Evolutionary conservation across 2,888 invertebrate species (phyloP).

Genomic region (Gisinianus flammeolus): DNA sequence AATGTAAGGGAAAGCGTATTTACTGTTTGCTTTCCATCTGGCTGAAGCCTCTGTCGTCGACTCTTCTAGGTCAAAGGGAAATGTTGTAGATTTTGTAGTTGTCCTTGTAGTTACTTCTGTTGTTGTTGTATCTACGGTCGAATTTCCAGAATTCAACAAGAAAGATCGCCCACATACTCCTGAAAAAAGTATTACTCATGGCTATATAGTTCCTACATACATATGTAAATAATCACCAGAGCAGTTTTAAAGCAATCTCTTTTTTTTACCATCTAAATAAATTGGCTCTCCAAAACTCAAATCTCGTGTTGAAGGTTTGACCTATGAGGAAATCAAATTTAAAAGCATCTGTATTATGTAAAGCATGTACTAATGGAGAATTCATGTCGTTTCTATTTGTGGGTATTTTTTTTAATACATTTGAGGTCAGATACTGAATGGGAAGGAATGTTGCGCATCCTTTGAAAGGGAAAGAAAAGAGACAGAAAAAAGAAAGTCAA

Average conservation of each 20-base stretch:
- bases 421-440: no score
- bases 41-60: background rate
- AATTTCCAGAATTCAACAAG: background rate
- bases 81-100: background rate
- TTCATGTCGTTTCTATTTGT: no score
- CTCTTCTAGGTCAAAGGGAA: background rate
- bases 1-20: conserved; percentile 1
- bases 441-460: no score
- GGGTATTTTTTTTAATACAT: no score
- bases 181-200: background rate
- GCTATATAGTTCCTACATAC: no score
- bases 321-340: background rate
- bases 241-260: no score
- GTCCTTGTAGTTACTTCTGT: background rate
- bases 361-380: background rate
- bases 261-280: conserved; percentile 23
- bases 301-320: conserved; percentile 4
- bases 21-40: conserved; percentile 7
- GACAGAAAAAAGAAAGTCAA: background rate
- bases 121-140: background rate
- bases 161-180: conserved; percentile 23
- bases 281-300: conserved; percentile 16
- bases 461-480: background rate
- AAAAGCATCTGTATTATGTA: no score
- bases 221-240: no score